These are phyloP conservation scores for Dasypolia templi DNA, from an alignment of 2,888 invertebrate genomes.

Conservation along the genomic window DNA sequence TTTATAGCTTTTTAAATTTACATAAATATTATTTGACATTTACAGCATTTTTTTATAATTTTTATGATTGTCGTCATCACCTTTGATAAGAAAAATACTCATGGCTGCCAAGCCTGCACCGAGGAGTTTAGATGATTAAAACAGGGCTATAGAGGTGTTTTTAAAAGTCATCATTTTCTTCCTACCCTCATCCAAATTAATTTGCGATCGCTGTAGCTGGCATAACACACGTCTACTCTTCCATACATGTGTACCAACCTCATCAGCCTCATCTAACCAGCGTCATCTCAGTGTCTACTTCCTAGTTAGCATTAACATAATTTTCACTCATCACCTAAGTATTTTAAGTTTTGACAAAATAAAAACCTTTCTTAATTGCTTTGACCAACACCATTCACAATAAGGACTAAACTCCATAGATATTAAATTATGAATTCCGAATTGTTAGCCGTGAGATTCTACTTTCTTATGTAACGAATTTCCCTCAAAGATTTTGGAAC, in stretches of 20 bases:
- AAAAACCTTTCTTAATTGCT: neutral
- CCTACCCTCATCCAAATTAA: neutral
- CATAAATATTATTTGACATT: constrained; percentile 44
- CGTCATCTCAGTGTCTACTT: neutral
- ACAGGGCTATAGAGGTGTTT: neutral
- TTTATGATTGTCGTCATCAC: constrained; percentile 17
- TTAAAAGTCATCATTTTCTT: neutral
- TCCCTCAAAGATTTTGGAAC: constrained; percentile 30
- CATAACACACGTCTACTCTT: neutral
- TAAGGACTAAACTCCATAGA: neutral
- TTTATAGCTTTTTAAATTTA: constrained; percentile 53
- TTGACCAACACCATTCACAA: neutral
- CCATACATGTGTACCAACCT: no score
- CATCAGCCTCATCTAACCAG: neutral
- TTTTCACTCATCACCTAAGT: no score
- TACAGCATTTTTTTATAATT: constrained; percentile 24
- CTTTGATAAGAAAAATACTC: neutral
- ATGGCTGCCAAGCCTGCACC: neutral
- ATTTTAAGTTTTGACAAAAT: neutral
- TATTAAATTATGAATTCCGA: neutral
- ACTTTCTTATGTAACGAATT: constrained; percentile 3
- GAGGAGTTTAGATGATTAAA: neutral
- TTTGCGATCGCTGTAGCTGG: neutral
- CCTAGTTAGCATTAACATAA: neutral
- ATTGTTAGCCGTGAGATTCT: neutral